Conservation (phyloP, 1,140 invertebrate genomes). For the Eriocheir sinensis region DNA sequence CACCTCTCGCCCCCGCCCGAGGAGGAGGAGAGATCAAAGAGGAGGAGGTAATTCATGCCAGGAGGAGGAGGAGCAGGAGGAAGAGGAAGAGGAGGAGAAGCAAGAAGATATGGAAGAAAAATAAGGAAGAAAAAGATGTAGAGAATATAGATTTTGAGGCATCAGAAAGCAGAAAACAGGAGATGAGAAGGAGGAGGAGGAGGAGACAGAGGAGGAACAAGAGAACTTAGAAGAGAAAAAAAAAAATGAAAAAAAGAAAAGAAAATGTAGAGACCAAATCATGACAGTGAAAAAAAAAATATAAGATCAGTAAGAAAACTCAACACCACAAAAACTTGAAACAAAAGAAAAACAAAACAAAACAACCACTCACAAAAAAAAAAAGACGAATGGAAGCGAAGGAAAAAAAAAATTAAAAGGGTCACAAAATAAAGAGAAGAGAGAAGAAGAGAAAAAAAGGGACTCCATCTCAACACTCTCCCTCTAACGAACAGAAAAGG, state of each 20-base stretch:
- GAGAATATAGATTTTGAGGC: not conserved
- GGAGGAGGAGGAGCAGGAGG: not conserved
- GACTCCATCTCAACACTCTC: no score
- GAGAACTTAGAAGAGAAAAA: no score
- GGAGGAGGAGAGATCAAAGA: slow-evolving; percentile 34
- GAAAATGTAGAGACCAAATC: not conserved
- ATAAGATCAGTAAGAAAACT: no score
- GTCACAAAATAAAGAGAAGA: no score
- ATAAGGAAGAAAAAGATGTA: not conserved
- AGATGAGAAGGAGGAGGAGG: not conserved
- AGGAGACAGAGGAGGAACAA: not conserved
- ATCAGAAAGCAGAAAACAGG: not conserved
- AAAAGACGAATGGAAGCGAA: no score
- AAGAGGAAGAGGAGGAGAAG: not conserved
- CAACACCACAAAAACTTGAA: not conserved
- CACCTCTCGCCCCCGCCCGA: not conserved
- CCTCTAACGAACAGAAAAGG: no score
- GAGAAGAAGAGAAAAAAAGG: no score
- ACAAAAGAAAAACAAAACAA: not conserved
- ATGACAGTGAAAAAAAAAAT: not conserved
- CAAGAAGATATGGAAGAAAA: not conserved
- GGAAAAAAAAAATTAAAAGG: no score
- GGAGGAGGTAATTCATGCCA: slow-evolving; percentile 38
- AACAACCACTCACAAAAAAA: no score
- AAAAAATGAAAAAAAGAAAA: no score